Evolutionary conservation across 2,797 vertebrate genomes (phyloP), one percentile per base, ranked within the genome.

Genomic region (Psittacula derbiana): DNA sequence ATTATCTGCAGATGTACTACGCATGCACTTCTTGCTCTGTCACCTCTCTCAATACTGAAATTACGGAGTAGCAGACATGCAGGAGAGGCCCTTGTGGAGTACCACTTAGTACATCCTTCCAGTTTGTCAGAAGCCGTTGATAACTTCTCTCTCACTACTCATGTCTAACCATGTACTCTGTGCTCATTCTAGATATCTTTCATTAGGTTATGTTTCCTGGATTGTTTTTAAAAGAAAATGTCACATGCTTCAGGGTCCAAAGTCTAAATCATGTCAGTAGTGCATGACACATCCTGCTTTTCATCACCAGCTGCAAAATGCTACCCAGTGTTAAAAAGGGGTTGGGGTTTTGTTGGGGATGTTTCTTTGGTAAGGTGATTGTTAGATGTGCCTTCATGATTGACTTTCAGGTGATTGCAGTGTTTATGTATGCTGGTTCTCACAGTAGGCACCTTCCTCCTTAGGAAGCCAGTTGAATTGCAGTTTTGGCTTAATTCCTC

Each of bases 401-500:
- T 81, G 58, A 75, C 61, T 88, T 85, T 62, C 70, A 86, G 76
- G 53, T 86, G 49, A 66, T 79, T 81, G 40, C 38, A n/a, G 20
- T 10, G 40, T 87, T 94, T 92, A 58, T 2, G 0, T 66, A 4
- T 1, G 6, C 7, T n/a, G 31, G 31, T 75, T 91, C 58, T 79
- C 87, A 58, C 50, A 60, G 75, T 52, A n/a, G 41, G 64, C 44
- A 69, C 60, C 71, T 94, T 96, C 73, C 55, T 93, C 60, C 30
- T n/a, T 80, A 81, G 88, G 88, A 93, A 92, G 21, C 50, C 50
- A 33, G 36, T 1, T 92, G 78, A 91, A 92, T 55, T 66, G 21
- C 27, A 61, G 76, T 90, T 94, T 81, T 81, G 73, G 88, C 73
- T 81, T 81, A 89, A 88, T 87, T 82, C 40, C 50, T 87, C 24